Conservation (phyloP, 2,797 vertebrate species). For the Adelosebastes latens region DNA sequence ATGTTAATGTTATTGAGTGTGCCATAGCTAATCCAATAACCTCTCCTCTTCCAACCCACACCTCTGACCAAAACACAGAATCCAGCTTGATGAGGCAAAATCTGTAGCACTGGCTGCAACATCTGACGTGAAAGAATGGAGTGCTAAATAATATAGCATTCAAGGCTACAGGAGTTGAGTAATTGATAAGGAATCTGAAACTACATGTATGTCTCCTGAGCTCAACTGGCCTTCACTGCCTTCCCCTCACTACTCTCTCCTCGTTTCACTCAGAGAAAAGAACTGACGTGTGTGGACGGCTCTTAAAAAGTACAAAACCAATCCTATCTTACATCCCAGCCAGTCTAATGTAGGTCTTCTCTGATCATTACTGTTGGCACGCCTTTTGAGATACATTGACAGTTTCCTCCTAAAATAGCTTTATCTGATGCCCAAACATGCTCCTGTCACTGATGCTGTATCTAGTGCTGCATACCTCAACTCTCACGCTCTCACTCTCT, state of each 20-base stretch:
- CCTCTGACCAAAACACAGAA: background rate
- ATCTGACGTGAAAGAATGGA: background rate
- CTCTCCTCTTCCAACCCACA: background rate
- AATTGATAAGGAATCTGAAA: background rate
- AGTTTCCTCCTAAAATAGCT: constrained; percentile 74
- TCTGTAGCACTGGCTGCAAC: background rate
- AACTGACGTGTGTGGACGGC: constrained; percentile 10
- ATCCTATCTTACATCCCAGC: constrained; percentile 33
- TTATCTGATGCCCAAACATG: constrained; percentile 71
- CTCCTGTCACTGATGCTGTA: constrained; percentile 63
- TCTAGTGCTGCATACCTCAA: constrained; percentile 55
- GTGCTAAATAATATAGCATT: background rate
- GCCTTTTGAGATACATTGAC: constrained; percentile 69
- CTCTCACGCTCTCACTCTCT: constrained; percentile 1
- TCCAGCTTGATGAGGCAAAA: background rate
- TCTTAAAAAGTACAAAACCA: constrained; percentile 44
- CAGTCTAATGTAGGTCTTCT: constrained; percentile 56
- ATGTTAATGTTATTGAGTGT: constrained; percentile 34
- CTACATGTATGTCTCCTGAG: background rate
- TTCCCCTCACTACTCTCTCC: background rate
- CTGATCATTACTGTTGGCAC: constrained; percentile 66
- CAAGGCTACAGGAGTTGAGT: constrained; percentile 3
- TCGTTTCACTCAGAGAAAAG: constrained; percentile 3
- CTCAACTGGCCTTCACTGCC: background rate
- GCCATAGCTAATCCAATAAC: constrained; percentile 22